Conservation (phyloP, 2,888 invertebrate genomes). For the Drosophila seclusa region DNA sequence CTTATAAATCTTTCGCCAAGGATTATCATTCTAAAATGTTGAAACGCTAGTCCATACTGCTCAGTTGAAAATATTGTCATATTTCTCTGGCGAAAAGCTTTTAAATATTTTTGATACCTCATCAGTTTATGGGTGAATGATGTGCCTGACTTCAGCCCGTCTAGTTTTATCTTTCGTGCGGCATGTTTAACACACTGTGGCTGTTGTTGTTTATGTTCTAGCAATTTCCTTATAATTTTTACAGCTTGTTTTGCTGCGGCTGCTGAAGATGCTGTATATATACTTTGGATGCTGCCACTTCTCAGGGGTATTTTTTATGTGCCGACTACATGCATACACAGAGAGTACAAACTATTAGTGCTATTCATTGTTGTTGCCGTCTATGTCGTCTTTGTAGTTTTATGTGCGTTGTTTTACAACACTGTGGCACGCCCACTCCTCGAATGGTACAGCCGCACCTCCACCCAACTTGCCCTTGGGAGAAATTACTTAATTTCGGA, state of each 20-base stretch:
- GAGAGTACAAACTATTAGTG: conserved; percentile 64
- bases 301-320: conserved; percentile 48
- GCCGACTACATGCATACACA: conserved; percentile 25
- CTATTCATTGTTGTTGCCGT: conserved; percentile 62
- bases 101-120: conserved; percentile 14
- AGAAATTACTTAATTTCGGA: conserved; percentile 80
- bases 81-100: conserved; percentile 5
- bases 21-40: neutral
- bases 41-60: neutral
- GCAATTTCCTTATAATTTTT: conserved; percentile 74
- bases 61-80: neutral
- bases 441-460: conserved; percentile 21
- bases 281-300: conserved; percentile 26
- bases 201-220: conserved; percentile 54
- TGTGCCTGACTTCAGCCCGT: conserved; percentile 38
- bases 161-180: conserved; percentile 36
- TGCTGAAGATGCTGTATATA: conserved; percentile 37
- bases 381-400: conserved; percentile 60
- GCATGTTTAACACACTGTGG: conserved; percentile 43
- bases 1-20: neutral
- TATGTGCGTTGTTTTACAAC: conserved; percentile 68
- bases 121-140: conserved; percentile 56
- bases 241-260: conserved; percentile 70
- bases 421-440: conserved; percentile 49
- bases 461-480: conserved; percentile 62